Percentiles rank a stretch among this genome's conserved stretches.
Conservation (phyloP, 2,797 vertebrate species). For the Phataginus tricuspis region DNA sequence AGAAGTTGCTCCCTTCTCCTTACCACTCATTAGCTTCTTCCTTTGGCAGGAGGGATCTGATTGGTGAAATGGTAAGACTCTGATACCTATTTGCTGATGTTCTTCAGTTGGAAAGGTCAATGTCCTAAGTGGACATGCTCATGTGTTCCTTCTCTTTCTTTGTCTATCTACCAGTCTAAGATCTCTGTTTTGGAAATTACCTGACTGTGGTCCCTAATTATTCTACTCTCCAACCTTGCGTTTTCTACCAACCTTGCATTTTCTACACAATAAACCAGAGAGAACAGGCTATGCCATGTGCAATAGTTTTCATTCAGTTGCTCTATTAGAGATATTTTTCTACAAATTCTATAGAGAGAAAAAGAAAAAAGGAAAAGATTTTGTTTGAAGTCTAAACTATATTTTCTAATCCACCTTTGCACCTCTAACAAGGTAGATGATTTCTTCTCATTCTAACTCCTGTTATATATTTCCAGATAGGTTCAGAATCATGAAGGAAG, state of each 20-base stretch:
- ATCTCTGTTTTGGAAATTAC: background rate
- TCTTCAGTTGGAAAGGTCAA: background rate
- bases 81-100: background rate
- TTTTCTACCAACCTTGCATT: background rate
- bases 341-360: background rate
- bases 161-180: too few species aligned
- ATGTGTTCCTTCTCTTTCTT: background rate
- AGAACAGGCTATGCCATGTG: background rate
- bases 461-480: background rate
- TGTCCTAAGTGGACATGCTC: accelerated
- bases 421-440: background rate
- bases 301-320: background rate
- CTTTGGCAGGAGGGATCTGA: background rate
- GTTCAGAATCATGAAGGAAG: background rate
- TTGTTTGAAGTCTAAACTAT: background rate
- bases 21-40: background rate
- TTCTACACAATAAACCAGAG: background rate
- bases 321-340: background rate
- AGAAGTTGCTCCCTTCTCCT: background rate
- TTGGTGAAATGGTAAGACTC: background rate
- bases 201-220: background rate
- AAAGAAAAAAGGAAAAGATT: background rate
- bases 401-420: conserved; percentile 25
- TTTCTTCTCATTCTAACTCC: background rate
- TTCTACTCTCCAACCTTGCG: background rate